phyloP scores from a whole-genome alignment of 2,113 vertebrate genomes.

The Marmota monax region DNA sequence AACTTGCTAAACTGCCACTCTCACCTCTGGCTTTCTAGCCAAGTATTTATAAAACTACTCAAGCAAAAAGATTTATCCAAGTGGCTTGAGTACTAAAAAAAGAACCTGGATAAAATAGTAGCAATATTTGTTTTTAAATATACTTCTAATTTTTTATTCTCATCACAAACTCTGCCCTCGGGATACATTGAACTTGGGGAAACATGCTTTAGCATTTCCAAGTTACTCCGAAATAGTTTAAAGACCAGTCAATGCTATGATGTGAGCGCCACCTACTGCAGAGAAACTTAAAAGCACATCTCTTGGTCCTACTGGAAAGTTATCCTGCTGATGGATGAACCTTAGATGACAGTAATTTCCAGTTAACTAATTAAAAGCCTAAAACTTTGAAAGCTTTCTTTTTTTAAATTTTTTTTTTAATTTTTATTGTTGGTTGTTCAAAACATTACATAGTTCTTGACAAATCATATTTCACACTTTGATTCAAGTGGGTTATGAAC shows the following conservation, averaged over 20 bases:
- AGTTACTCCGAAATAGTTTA: background rate
- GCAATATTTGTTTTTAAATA: background rate
- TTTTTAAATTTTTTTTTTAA: background rate
- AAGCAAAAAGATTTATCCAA: background rate
- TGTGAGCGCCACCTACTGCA: conserved; percentile 74
- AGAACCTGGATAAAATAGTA: background rate
- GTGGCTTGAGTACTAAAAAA: background rate
- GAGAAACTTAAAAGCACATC: background rate
- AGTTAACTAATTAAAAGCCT: background rate
- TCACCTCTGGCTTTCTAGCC: background rate
- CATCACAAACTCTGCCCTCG: background rate
- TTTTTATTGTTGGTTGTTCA: too few relatives aligned
- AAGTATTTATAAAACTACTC: background rate
- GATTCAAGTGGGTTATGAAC: too few relatives aligned
- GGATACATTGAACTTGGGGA: background rate
- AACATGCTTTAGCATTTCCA: background rate
- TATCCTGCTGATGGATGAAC: background rate
- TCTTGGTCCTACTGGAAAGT: background rate
- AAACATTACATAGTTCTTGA: too few relatives aligned
- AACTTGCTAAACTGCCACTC: background rate
- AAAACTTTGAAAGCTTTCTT: background rate
- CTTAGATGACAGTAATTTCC: background rate
- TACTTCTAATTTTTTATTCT: background rate
- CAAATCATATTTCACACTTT: too few relatives aligned
- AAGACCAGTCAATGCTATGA: background rate